Evolutionary conservation across 2,797 vertebrate genomes (phyloP).

Genomic region (Macrochelys suwanniensis): DNA sequence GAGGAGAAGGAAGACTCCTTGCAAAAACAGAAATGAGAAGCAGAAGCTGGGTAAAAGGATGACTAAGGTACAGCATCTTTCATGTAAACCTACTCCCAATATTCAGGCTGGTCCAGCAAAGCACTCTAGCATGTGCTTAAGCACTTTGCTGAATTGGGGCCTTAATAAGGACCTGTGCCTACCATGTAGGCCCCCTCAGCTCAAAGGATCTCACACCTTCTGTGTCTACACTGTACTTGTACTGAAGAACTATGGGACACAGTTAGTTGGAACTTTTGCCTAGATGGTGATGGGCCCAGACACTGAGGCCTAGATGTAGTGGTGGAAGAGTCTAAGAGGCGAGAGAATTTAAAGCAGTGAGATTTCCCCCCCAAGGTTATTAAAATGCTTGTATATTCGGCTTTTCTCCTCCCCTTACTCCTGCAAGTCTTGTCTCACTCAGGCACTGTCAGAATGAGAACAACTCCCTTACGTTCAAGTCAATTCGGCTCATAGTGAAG

Average conservation of each 20-base stretch:
- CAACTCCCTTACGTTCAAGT: neutral
- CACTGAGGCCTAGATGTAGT: neutral
- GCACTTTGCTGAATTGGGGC: neutral
- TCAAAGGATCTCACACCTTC: neutral
- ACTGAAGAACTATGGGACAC: neutral
- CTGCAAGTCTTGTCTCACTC: conserved; percentile 14
- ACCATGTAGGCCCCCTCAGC: neutral
- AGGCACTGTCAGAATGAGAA: conserved; percentile 19
- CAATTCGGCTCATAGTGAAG: neutral
- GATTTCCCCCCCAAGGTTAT: neutral
- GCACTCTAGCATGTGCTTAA: neutral
- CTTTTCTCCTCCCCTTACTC: conserved; percentile 38
- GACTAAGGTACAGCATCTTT: neutral
- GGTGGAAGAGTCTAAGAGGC: neutral
- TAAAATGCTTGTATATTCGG: conserved; percentile 8
- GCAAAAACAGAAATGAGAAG: neutral
- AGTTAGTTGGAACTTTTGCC: neutral
- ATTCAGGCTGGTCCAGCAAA: neutral
- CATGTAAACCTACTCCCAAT: neutral
- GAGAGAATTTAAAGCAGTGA: neutral
- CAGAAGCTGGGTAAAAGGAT: neutral
- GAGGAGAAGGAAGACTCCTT: neutral
- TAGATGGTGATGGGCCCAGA: fast-evolving
- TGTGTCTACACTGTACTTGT: neutral
- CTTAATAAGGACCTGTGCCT: neutral